Evolutionary conservation across 2,113 vertebrate species (phyloP).

Genomic region (Ginglymostoma cirratum): DNA sequence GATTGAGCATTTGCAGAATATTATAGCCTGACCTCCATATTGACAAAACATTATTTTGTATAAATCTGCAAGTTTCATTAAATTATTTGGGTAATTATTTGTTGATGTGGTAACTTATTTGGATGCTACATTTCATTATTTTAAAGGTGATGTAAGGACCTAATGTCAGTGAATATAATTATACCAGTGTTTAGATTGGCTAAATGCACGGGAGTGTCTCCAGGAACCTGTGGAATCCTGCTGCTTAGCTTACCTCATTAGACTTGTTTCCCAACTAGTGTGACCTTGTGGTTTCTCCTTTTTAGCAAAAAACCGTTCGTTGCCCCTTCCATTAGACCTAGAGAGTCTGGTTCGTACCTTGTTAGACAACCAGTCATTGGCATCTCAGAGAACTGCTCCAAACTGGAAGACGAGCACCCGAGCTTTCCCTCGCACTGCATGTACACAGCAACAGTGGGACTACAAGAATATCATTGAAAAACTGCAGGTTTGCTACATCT

Average conservation of each 20-base stretch:
- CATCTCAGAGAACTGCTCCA: slow-evolving; percentile 60
- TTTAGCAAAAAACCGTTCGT: slow-evolving; percentile 81
- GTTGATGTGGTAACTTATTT: neutral
- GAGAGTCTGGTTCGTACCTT: slow-evolving; percentile 73
- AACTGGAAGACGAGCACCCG: slow-evolving; percentile 68
- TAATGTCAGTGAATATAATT: neutral
- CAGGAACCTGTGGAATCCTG: neutral
- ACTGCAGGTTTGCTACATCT: slow-evolving; percentile 66
- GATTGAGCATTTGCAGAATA: too few species aligned
- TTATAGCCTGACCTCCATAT: neutral
- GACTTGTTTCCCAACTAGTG: neutral
- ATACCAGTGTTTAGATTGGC: neutral
- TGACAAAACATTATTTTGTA: neutral
- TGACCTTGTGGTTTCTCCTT: slow-evolving; percentile 16
- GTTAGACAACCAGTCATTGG: slow-evolving; percentile 64
- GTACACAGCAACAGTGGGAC: slow-evolving; percentile 85
- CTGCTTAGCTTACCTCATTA: too few species aligned
- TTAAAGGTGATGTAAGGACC: neutral
- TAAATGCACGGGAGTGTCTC: neutral
- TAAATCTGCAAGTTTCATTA: neutral
- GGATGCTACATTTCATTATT: neutral
- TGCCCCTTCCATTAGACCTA: slow-evolving; percentile 76
- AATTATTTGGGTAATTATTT: neutral
- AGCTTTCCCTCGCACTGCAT: slow-evolving; percentile 56
- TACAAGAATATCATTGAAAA: slow-evolving; percentile 99